phyloP scores from a whole-genome alignment of 2,113 vertebrate species.

The Erythrocercus mccallii region DNA sequence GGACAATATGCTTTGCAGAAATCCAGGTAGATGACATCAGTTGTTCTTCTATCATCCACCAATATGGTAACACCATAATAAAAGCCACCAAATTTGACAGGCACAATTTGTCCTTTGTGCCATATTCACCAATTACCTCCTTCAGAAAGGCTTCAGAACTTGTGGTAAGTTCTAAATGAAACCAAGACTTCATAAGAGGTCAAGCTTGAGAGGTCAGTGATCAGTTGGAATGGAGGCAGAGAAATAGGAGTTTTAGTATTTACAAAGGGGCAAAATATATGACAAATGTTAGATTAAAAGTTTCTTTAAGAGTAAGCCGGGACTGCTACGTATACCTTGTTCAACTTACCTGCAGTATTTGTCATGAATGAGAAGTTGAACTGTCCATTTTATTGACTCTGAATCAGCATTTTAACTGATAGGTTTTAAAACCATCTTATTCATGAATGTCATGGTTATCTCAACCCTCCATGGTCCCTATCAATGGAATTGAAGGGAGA shows the following conservation, averaged over 20 bases:
- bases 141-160: not conserved
- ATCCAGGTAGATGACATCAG: not conserved
- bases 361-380: not conserved
- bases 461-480: not conserved
- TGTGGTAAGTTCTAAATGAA: not conserved
- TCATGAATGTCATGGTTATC: not conserved
- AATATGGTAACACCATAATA: not conserved
- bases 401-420: not conserved
- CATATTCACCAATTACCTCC: not conserved
- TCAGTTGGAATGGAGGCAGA: not conserved
- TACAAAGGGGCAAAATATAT: not conserved
- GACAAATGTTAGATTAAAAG: not conserved
- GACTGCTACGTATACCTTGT: not conserved
- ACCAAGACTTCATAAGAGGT: fast-evolving
- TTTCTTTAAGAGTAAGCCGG: not conserved
- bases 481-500: not conserved
- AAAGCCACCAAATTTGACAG: not conserved
- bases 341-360: not conserved
- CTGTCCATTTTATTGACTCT: not conserved
- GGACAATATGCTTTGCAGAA: not conserved
- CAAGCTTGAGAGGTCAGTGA: not conserved
- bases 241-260: not conserved
- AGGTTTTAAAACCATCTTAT: not conserved
- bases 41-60: not conserved
- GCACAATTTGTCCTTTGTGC: not conserved